A percentile compares a stretch with the other conserved stretches of the same genome.
Evolutionary conservation across 2,113 vertebrate species (phyloP).

Genomic region (Oreocharis arfaki): DNA sequence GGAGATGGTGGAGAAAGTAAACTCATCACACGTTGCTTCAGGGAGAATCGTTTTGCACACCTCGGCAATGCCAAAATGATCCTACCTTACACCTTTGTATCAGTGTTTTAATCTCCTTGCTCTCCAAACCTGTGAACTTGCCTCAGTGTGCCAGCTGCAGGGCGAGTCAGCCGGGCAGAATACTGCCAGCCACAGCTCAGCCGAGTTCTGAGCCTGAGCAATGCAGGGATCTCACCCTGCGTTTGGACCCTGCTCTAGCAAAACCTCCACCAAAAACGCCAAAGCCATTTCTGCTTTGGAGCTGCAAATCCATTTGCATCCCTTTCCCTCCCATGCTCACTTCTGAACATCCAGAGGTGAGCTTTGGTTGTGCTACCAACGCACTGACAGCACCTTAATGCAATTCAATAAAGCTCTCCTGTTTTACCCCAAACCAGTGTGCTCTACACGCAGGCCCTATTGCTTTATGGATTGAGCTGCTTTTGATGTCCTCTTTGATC

Average conservation of each 20-base stretch:
- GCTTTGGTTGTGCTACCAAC: neutral
- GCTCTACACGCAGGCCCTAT: neutral
- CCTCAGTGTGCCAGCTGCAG: neutral
- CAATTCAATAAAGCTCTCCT: neutral
- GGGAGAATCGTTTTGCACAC: neutral
- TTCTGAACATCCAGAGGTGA: neutral
- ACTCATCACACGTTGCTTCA: neutral
- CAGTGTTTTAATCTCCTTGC: neutral
- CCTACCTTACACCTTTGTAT: neutral
- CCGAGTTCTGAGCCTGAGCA: neutral
- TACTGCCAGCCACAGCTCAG: neutral
- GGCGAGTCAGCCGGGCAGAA: fast-evolving
- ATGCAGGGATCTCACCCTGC: fast-evolving
- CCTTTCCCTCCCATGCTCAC: neutral
- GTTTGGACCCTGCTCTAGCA: neutral
- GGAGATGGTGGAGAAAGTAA: neutral
- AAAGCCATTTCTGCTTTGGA: neutral
- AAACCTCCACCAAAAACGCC: neutral
- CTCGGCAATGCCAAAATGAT: neutral
- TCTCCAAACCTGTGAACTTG: neutral
- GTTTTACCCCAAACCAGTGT: neutral
- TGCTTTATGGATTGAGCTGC: constrained; percentile 8
- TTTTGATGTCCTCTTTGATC: constrained; percentile 53
- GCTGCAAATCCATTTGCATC: neutral
- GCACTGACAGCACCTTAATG: neutral